Percentiles rank a stretch among this genome's conserved stretches.
Conservation (phyloP, 2,113 vertebrate genomes). For the Oxygymnocypris stewartii region DNA sequence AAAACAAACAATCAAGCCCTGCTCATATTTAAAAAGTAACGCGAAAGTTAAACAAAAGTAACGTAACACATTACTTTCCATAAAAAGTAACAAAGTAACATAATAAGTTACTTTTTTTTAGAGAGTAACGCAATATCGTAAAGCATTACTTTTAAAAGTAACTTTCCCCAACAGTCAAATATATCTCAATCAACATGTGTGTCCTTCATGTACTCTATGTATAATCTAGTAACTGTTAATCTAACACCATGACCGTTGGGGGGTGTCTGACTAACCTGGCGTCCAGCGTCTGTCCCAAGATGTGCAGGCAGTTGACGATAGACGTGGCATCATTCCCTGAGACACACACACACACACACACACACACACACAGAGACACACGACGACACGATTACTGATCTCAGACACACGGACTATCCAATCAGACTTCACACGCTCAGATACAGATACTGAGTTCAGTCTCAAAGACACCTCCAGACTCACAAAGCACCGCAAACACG, state of each 20-base stretch:
- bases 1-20: too few species aligned
- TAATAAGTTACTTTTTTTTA: too few species aligned
- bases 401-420: background rate
- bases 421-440: background rate
- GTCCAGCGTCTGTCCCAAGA: slow-evolving; percentile 93
- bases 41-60: too few species aligned
- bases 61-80: too few species aligned
- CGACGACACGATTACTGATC: background rate
- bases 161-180: background rate
- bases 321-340: slow-evolving; percentile 92
- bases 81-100: too few species aligned
- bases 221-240: background rate
- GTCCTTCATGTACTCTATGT: background rate
- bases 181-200: background rate
- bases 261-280: slow-evolving; percentile 78
- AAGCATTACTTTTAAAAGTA: too few species aligned
- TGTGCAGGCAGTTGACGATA: slow-evolving; percentile 97
- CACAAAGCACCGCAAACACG: slow-evolving; percentile 48
- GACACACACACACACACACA: slow-evolving; percentile 37
- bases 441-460: background rate
- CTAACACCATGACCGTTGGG: background rate
- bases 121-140: too few species aligned
- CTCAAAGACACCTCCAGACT: slow-evolving; percentile 39
- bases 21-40: too few species aligned
- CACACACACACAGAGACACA: slow-evolving; percentile 41